These are phyloP conservation scores for Apomyelois bistriatella DNA, from an alignment of 2,888 invertebrate species.

Conservation along the genomic window DNA sequence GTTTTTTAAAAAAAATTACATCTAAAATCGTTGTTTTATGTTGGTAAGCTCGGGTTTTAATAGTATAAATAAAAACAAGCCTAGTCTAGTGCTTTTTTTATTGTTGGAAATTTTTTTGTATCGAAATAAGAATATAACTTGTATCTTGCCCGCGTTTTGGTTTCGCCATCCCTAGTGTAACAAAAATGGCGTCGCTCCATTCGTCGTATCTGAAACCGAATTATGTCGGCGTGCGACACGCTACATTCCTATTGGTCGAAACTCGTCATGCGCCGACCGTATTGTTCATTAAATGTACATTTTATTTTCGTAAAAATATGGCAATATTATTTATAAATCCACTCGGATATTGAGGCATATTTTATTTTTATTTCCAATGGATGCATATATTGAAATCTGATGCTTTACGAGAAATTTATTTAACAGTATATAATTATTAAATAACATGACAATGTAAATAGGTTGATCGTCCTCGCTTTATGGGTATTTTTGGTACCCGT, in stretches of 20 bases:
- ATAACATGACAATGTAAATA: conserved; percentile 3
- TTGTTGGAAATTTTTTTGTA: too few relatives aligned
- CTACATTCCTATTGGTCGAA: conserved; percentile 14
- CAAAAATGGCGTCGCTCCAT: too few relatives aligned
- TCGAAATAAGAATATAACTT: too few relatives aligned
- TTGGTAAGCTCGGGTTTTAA: too few relatives aligned
- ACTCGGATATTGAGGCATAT: conserved; percentile 1
- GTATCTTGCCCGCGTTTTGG: too few relatives aligned
- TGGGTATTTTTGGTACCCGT: neutral
- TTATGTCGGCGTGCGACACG: neutral
- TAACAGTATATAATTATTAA: neutral
- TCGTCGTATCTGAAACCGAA: too few relatives aligned
- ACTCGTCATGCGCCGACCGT: neutral
- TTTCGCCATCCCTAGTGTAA: too few relatives aligned
- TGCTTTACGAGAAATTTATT: neutral
- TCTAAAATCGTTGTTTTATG: too few relatives aligned
- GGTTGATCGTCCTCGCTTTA: neutral
- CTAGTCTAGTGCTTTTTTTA: too few relatives aligned
- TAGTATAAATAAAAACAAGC: too few relatives aligned
- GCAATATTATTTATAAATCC: conserved; percentile 12
- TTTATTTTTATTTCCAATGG: conserved; percentile 8
- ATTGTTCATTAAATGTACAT: conserved; percentile 1
- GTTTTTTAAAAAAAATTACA: too few relatives aligned
- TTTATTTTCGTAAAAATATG: conserved; percentile 6
- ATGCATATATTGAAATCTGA: conserved; percentile 1